phyloP scores from a whole-genome alignment of 1,140 invertebrate genomes.

The Calycopis cecrops region DNA sequence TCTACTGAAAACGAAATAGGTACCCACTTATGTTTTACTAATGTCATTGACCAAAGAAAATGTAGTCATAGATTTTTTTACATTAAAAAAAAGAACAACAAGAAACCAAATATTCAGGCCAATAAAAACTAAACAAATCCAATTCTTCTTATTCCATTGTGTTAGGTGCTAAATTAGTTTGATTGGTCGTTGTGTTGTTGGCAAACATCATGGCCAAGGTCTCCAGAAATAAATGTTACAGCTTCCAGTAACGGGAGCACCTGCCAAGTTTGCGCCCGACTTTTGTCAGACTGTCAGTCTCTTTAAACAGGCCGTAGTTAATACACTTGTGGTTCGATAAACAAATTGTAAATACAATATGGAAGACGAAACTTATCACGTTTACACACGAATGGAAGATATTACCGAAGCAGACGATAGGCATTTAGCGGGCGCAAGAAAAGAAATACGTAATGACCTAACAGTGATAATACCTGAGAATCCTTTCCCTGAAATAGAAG shows the following conservation, averaged over 20 bases:
- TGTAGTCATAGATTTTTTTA: not conserved
- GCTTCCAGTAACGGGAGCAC: constrained; percentile 41
- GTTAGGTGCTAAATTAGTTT: constrained; percentile 23
- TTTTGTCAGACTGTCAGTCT: constrained; percentile 39
- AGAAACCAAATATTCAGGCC: too few relatives aligned
- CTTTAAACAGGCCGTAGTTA: constrained; percentile 34
- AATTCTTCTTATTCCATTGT: constrained; percentile 14
- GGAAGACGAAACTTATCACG: constrained; percentile 50
- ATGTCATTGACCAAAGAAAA: constrained; percentile 9
- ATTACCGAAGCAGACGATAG: constrained; percentile 65
- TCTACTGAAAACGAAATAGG: too few relatives aligned
- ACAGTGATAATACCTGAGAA: constrained; percentile 66
- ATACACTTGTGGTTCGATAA: constrained; percentile 2
- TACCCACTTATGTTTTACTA: too few relatives aligned
- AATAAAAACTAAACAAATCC: too few relatives aligned
- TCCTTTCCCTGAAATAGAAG: constrained; percentile 67
- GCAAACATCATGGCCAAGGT: constrained; percentile 37
- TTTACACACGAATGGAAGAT: constrained; percentile 56
- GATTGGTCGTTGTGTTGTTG: constrained; percentile 1
- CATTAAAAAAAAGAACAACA: not conserved
- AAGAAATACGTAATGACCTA: constrained; percentile 58
- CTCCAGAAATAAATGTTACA: constrained; percentile 70
- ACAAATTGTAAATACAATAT: constrained; percentile 32
- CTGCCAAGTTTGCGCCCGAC: constrained; percentile 55
- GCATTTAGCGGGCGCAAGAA: constrained; percentile 55